These are phyloP conservation scores for Phenganax marumi DNA, from an alignment of 92 coral and sea anemone genomes.

Conservation along the genomic window DNA sequence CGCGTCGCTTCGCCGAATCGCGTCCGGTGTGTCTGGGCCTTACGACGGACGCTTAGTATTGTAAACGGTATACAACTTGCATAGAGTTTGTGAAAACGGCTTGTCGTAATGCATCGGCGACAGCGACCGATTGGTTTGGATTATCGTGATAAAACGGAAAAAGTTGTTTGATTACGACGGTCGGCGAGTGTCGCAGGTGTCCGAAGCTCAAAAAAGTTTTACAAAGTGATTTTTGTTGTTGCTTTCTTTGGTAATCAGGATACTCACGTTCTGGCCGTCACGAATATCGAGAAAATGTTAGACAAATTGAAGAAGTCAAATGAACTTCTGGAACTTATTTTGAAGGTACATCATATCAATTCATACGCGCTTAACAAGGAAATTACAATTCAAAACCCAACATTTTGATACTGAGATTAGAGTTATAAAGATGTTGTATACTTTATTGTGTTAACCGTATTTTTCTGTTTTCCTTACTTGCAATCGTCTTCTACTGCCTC, in stretches of 20 bases:
- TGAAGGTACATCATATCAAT: conserved; percentile 66
- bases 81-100: too few species aligned
- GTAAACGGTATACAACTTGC: too few species aligned
- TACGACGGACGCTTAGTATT: too few species aligned
- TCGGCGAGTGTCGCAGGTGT: not conserved
- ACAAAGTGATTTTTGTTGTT: not conserved
- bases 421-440: not conserved
- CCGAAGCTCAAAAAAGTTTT: too few species aligned
- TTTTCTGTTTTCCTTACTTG: not conserved
- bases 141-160: too few species aligned
- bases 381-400: not conserved
- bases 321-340: conserved; percentile 89
- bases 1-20: too few species aligned
- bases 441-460: not conserved
- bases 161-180: not conserved
- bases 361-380: not conserved
- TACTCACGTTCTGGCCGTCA: conserved; percentile 84
- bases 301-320: conserved; percentile 94
- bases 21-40: too few species aligned
- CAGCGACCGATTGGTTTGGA: too few species aligned
- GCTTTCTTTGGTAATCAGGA: conserved; percentile 54
- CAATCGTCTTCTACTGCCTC: not conserved
- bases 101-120: too few species aligned
- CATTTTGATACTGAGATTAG: not conserved
- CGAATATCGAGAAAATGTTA: conserved; percentile 90